phyloP scores from a whole-genome alignment of 2,113 vertebrate species.

The Brienomyrus brachyistius region DNA sequence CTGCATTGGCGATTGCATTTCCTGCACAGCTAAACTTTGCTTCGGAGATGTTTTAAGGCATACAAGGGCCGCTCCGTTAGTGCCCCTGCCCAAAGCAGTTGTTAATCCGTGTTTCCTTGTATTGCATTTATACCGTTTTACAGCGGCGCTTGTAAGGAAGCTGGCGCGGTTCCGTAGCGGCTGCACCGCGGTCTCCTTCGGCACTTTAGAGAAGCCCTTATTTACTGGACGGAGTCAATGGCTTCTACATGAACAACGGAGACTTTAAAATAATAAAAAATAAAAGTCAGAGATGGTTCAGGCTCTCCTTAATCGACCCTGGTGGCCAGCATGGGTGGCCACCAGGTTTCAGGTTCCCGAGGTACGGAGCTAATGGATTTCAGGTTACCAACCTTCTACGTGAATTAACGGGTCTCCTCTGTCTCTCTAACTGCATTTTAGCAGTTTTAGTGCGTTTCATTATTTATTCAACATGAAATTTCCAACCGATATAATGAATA shows the following conservation, averaged over 20 bases:
- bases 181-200: background rate
- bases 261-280: background rate
- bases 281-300: background rate
- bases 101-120: background rate
- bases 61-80: constrained; percentile 19
- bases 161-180: background rate
- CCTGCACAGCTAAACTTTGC: constrained; percentile 48
- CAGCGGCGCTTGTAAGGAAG: background rate
- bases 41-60: constrained; percentile 39
- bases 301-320: background rate
- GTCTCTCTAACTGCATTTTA: constrained; percentile 7
- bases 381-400: background rate
- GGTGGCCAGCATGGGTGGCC: background rate
- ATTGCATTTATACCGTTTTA: background rate
- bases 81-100: background rate
- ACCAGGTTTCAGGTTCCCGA: constrained; percentile 30
- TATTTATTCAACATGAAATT: constrained; percentile 18
- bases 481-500: constrained; percentile 13
- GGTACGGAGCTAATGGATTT: constrained; percentile 17
- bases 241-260: background rate
- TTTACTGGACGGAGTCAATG: background rate
- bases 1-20: constrained; percentile 56
- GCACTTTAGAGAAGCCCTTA: background rate
- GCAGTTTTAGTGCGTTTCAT: constrained; percentile 9
- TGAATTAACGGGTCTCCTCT: constrained; percentile 3